Evolutionary conservation across 2,113 vertebrate species (phyloP).

Genomic region (Trachemys scripta): DNA sequence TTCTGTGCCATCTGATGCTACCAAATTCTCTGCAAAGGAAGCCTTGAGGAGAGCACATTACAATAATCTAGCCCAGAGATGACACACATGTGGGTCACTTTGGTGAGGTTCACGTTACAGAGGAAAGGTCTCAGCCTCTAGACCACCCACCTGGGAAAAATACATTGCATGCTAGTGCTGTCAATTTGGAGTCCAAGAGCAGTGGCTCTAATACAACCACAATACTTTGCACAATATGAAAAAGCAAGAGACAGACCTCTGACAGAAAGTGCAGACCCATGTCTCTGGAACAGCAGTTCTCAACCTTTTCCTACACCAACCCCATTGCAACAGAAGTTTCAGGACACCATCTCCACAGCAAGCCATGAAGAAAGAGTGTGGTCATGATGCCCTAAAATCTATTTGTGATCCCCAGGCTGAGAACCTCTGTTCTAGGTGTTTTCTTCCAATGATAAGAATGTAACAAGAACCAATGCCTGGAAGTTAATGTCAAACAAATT

Average conservation of each 20-base stretch:
- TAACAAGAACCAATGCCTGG: not conserved
- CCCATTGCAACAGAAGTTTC: not conserved
- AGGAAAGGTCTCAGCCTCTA: not conserved
- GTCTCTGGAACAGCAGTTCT: not conserved
- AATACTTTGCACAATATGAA: not conserved
- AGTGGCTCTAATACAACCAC: not conserved
- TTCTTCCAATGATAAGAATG: not conserved
- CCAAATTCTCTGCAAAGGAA: not conserved
- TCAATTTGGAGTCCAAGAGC: not conserved
- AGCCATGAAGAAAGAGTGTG: not conserved
- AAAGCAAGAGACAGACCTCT: not conserved
- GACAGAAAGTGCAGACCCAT: not conserved
- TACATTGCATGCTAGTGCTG: not conserved
- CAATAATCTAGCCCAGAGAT: not conserved
- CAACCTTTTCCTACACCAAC: not conserved
- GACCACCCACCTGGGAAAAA: not conserved
- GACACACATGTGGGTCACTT: not conserved
- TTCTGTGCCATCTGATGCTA: not conserved
- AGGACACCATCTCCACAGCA: not conserved
- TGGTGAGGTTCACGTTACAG: not conserved
- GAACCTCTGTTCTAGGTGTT: not conserved
- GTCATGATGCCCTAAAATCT: conserved; percentile 18
- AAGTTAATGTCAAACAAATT: not conserved
- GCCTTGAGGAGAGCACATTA: not conserved
- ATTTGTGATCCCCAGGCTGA: conserved; percentile 7